Evolutionary conservation across 2,888 invertebrate species (phyloP).

Genomic region (Clepsis dumicolana): DNA sequence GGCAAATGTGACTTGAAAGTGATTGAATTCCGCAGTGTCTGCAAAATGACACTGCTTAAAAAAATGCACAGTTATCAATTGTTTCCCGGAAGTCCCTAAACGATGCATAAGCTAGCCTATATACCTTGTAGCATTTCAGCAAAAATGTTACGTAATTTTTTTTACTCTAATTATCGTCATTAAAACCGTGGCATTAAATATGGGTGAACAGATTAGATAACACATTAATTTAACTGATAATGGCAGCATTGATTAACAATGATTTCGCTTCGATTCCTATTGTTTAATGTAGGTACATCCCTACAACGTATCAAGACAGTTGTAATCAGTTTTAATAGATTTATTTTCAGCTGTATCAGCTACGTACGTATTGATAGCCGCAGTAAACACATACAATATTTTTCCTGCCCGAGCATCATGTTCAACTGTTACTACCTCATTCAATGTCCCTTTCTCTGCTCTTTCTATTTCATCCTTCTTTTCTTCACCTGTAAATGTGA

Average conservation of each 20-base stretch:
- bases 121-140: neutral
- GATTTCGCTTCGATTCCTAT: neutral
- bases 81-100: neutral
- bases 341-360: neutral
- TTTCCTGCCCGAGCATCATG: neutral
- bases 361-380: neutral
- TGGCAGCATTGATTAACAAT: slow-evolving; percentile 1
- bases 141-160: neutral
- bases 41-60: neutral
- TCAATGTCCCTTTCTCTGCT: neutral
- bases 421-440: neutral
- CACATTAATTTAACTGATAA: neutral
- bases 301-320: neutral
- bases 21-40: neutral
- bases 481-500: too few relatives aligned
- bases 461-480: too few relatives aligned
- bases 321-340: neutral
- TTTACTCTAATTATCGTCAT: neutral
- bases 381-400: neutral
- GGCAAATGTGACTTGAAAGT: neutral
- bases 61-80: neutral
- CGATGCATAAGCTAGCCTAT: neutral
- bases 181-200: neutral
- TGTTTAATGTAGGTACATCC: too few relatives aligned
- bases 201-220: neutral